phyloP scores from a whole-genome alignment of 2,888 invertebrate genomes.

The Nymphalis polychloros region DNA sequence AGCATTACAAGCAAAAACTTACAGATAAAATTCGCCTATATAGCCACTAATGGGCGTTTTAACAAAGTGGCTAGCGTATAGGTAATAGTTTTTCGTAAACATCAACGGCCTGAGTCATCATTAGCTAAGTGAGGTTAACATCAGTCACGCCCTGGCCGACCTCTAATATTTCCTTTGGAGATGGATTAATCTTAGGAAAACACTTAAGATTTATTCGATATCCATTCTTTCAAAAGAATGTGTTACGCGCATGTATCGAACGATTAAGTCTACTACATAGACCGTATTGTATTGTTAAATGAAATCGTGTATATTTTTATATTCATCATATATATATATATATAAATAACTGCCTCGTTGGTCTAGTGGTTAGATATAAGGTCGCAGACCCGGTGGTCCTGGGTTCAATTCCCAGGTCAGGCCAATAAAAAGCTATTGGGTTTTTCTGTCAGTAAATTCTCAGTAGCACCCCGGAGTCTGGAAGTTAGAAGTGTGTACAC shows the following conservation, averaged over 20 bases:
- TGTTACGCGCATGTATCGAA: slow-evolving; percentile 16
- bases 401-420: no score
- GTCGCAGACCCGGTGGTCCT: no score
- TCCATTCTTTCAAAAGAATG: slow-evolving; percentile 28
- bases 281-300: not conserved
- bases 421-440: no score
- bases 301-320: no score
- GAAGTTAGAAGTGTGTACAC: no score
- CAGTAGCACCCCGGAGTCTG: no score
- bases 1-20: not conserved
- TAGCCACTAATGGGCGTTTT: slow-evolving; percentile 28
- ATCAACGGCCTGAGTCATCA: slow-evolving; percentile 35
- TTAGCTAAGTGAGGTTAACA: slow-evolving; percentile 39
- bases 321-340: no score
- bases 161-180: slow-evolving; percentile 38
- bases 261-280: not conserved
- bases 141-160: slow-evolving; percentile 38
- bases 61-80: slow-evolving; percentile 32
- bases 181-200: slow-evolving; percentile 43
- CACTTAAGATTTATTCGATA: slow-evolving; percentile 37
- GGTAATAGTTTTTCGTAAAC: slow-evolving; percentile 34
- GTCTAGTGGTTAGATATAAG: no score
- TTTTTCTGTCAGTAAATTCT: no score
- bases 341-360: no score
- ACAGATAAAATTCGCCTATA: slow-evolving; percentile 19